These are phyloP conservation scores for Chironex yamaguchii DNA, from an alignment of 30 jellyfish, hydroid and myxozoan species.

Conservation along the genomic window DNA sequence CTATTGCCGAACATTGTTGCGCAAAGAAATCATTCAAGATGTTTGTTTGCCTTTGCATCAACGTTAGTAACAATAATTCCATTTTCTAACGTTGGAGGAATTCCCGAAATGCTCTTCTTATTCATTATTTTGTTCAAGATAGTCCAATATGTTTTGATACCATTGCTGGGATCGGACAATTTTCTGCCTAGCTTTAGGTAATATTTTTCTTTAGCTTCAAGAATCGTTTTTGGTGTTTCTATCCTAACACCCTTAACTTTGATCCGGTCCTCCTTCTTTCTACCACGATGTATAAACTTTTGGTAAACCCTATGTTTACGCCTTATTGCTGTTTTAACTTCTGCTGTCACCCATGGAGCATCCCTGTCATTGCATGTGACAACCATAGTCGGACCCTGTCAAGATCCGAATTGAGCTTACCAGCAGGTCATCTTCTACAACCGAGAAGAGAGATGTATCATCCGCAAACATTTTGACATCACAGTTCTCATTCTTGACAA, in stretches of 20 bases:
- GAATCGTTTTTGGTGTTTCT: slow-evolving; percentile 24
- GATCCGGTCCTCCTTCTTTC: slow-evolving; percentile 65
- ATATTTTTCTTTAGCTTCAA: slow-evolving; percentile 31
- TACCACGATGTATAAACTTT: slow-evolving; percentile 49
- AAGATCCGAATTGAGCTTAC: too few species aligned
- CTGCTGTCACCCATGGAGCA: slow-evolving; percentile 67
- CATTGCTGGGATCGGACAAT: slow-evolving; percentile 36
- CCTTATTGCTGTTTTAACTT: slow-evolving; percentile 57
- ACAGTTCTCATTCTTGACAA: too few species aligned
- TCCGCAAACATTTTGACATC: too few species aligned
- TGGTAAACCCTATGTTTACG: slow-evolving; percentile 51
- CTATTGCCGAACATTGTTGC: slow-evolving; percentile 18
- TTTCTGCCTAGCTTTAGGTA: slow-evolving; percentile 45
- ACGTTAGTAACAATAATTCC: slow-evolving; percentile 3
- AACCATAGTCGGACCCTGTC: slow-evolving; percentile 40
- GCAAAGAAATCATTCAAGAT: slow-evolving; percentile 22
- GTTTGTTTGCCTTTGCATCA: slow-evolving; percentile 16
- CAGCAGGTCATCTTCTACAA: too few species aligned
- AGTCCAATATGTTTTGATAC: slow-evolving; percentile 58
- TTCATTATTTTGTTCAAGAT: slow-evolving; percentile 54
- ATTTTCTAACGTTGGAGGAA: slow-evolving; percentile 21
- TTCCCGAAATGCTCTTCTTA: slow-evolving; percentile 31
- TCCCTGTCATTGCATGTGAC: slow-evolving; percentile 58
- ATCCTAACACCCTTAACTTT: slow-evolving; percentile 17
- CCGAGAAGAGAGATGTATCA: too few species aligned